Evolutionary conservation across 2,797 vertebrate species (phyloP).

Genomic region (Echeneis naucrates): DNA sequence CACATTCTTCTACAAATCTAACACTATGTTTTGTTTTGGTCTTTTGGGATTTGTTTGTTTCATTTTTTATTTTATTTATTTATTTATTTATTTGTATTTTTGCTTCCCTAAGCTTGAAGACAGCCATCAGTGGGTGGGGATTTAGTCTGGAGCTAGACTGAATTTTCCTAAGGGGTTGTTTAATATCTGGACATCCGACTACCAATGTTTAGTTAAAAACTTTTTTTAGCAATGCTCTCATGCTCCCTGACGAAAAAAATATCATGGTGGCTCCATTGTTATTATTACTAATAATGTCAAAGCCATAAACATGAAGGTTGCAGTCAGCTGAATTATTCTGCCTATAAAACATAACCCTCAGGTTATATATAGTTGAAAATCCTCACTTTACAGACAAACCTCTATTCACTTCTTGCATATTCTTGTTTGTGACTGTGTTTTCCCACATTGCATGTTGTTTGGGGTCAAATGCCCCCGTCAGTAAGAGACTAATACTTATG

Average conservation of each 20-base stretch:
- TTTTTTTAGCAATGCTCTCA: neutral
- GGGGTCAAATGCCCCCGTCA: conserved; percentile 56
- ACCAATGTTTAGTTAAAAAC: neutral
- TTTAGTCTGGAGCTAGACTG: neutral
- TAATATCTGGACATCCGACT: neutral
- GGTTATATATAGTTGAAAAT: neutral
- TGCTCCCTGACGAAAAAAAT: neutral
- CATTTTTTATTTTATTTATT: too few relatives aligned
- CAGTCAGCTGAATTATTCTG: neutral
- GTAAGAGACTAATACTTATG: conserved; percentile 70
- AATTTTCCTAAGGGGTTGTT: neutral
- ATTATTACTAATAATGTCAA: neutral
- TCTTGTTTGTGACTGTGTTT: conserved; percentile 59
- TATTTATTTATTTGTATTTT: neutral
- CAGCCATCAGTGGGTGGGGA: neutral
- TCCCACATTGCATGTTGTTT: conserved; percentile 64
- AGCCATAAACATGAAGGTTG: neutral
- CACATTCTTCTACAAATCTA: too few relatives aligned
- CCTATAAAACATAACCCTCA: neutral
- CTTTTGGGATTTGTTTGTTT: too few relatives aligned
- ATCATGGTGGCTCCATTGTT: neutral
- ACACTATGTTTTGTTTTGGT: too few relatives aligned
- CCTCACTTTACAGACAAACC: neutral
- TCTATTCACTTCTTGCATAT: neutral
- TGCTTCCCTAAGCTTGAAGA: neutral